These are phyloP conservation scores for Acrossocheilus fasciatus DNA, from an alignment of 2,797 vertebrate species.

Conservation along the genomic window DNA sequence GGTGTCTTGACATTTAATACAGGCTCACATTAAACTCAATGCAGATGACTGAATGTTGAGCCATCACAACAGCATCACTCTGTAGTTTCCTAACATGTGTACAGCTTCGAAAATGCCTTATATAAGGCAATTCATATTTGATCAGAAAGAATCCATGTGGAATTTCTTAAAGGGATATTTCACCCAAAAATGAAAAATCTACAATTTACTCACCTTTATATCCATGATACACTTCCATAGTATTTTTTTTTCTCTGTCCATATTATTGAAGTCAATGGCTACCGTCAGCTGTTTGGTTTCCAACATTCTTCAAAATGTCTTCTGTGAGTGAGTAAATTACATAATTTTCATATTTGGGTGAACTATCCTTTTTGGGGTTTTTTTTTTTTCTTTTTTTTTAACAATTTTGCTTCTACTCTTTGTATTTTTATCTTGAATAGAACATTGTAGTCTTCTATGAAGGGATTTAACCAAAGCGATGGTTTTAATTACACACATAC, in stretches of 20 bases:
- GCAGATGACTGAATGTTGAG: background rate
- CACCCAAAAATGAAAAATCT: background rate
- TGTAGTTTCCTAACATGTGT: background rate
- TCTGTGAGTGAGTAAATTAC: no score
- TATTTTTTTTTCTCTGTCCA: no score
- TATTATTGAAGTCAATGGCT: background rate
- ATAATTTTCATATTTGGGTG: background rate
- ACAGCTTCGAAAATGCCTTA: background rate
- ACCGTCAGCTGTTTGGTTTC: background rate
- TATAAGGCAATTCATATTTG: conserved; percentile 28
- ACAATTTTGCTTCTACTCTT: background rate
- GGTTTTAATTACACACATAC: conserved; percentile 25
- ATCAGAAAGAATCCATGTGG: background rate
- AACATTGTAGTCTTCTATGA: conserved; percentile 50
- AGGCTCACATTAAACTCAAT: background rate
- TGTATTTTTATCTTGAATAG: conserved; percentile 53
- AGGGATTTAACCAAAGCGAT: conserved; percentile 54
- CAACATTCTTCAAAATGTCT: background rate
- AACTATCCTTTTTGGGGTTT: background rate
- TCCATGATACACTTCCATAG: background rate
- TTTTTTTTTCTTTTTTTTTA: background rate
- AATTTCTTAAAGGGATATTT: background rate
- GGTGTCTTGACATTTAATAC: background rate
- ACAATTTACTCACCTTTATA: background rate
- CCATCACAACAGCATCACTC: background rate